These are phyloP conservation scores for Macroteleia sp. DNA, from an alignment of 2,888 invertebrate genomes.

Conservation along the genomic window DNA sequence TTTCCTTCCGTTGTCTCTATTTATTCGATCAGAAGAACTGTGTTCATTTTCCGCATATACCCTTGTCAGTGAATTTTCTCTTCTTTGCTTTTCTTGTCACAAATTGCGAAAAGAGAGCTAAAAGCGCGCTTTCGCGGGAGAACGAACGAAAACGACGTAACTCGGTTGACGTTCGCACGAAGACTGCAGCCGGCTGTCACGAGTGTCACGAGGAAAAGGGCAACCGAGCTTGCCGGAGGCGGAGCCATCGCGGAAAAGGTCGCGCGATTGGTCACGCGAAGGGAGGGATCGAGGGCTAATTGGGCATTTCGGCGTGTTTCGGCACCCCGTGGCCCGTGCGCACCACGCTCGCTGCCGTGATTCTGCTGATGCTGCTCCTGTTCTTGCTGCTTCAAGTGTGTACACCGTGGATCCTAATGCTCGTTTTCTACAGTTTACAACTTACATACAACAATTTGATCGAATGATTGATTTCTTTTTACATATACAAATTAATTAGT, in stretches of 20 bases:
- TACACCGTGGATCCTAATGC: conserved; percentile 5
- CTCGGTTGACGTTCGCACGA: conserved; percentile 60
- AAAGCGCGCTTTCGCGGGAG: conserved; percentile 1
- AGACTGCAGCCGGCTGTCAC: conserved; percentile 65
- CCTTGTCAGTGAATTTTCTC: no score
- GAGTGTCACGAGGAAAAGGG: conserved; percentile 65
- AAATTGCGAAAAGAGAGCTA: background rate
- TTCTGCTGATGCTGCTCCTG: conserved; percentile 13
- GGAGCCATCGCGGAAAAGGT: conserved; percentile 44
- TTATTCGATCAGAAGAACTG: no score
- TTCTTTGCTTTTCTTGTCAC: background rate
- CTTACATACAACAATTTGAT: no score
- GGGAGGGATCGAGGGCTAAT: conserved; percentile 66
- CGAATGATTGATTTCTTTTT: no score
- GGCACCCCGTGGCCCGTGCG: conserved; percentile 55
- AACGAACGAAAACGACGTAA: conserved; percentile 33
- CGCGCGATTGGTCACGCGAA: conserved; percentile 53
- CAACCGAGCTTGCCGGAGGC: conserved; percentile 62
- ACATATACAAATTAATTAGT: no score
- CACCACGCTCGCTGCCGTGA: conserved; percentile 27
- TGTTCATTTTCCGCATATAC: background rate
- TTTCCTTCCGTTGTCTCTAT: no score
- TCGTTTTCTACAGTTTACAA: no score
- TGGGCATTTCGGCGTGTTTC: conserved; percentile 63
- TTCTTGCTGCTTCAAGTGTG: conserved; percentile 1